A percentile compares a stretch with the other conserved stretches of the same genome.
phyloP scores from a whole-genome alignment of 2,113 vertebrate species.

The Herpetotheres cachinnans region DNA sequence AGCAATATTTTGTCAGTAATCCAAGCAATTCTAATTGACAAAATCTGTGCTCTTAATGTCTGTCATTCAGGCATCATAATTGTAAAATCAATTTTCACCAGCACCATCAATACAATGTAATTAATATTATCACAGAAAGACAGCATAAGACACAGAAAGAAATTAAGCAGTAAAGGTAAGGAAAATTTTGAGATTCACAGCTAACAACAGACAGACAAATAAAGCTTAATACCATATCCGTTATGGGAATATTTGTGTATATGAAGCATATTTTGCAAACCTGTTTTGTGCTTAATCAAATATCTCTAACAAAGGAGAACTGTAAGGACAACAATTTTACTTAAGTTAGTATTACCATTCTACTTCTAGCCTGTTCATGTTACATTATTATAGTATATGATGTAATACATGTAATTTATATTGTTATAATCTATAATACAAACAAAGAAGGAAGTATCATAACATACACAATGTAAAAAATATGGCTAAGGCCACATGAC shows the following conservation, averaged over 20 bases:
- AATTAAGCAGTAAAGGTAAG: background rate
- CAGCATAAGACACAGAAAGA: background rate
- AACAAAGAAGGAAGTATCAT: background rate
- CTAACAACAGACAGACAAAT: background rate
- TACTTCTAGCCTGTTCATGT: background rate
- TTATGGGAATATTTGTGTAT: background rate
- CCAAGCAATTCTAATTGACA: background rate
- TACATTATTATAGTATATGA: background rate
- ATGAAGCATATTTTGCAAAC: background rate
- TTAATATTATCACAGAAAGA: background rate
- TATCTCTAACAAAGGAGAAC: background rate
- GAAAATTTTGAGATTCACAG: background rate
- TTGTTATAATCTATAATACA: background rate
- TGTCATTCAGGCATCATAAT: background rate
- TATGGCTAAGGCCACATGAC: background rate
- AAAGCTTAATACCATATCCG: background rate
- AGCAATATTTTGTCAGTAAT: conserved; percentile 32
- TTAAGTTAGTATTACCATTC: background rate
- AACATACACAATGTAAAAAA: background rate
- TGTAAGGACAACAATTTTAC: background rate
- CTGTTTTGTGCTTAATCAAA: background rate
- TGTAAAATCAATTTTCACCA: conserved; percentile 13
- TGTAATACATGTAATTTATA: background rate
- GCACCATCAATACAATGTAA: background rate
- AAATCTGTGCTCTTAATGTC: background rate